Base-by-base conservation (phyloP, 2,888 invertebrate species). In the Idaea biselata region DNA sequence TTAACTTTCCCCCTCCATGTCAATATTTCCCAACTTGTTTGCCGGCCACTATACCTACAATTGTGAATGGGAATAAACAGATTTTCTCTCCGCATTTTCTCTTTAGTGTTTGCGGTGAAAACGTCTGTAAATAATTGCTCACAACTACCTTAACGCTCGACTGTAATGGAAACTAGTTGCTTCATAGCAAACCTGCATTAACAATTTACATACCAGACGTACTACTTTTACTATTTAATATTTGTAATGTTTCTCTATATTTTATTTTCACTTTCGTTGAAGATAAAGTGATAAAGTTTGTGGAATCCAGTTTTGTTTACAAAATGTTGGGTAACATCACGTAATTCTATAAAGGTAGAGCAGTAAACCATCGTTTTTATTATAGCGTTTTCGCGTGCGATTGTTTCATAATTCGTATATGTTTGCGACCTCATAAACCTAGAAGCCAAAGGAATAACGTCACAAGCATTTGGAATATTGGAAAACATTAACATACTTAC, bases 121-220 rank as follows among this genome's bases (percentile, higher is more conserved):
- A 66, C 62, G 55, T 61, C 61, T 60, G 60, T 60, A 62, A 55
- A 56, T 61, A 57, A 56, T 56, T 56, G 18, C 55, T 44, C 54
- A 58, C 32, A 60, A 58, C 55, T 61, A 64, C 17, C 56, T 56
- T 18, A 66, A 64, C 66, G 57, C 58, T 58, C 61, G 53, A 44
- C 58, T 61, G 61, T 64, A 58, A 62, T 58, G 58, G 60, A 63
- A 65, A 64, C 65, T 63, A 61, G 62, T 58, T 58, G 65, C 65
- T 66, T 60, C 25, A 53, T 60, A 56, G 64, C 70, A 54, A 68
- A 68, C 70, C 72, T 63, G 60, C 63, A 75, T 72, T 70, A 58
- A 58, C 62, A 71, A 75, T 73, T 70, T 59, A 58, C 62, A 71
- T 70, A 70, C 71, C 61, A 61, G 70, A 62, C 64, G 55, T 57